phyloP scores from a whole-genome alignment of 2,888 invertebrate species.

The Lasioglossum pauxillum region DNA sequence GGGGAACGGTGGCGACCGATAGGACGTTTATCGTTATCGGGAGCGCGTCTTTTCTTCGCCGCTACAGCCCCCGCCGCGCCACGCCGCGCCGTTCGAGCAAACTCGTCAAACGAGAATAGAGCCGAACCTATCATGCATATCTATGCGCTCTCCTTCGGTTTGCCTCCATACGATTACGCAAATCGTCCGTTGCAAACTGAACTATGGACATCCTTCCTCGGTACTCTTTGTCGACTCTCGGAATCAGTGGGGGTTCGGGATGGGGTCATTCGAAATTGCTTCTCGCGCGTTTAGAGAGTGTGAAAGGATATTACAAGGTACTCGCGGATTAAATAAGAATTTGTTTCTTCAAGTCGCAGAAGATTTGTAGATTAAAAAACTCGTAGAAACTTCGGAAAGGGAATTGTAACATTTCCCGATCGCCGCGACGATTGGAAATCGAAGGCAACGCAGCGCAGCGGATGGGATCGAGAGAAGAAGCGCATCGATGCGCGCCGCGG shows the following conservation, averaged over 20 bases:
- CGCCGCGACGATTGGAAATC: conserved; percentile 48
- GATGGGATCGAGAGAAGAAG: conserved; percentile 20
- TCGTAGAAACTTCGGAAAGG: background rate
- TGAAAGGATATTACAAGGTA: too few relatives aligned
- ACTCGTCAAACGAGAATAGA: conserved; percentile 77
- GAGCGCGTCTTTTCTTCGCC: conserved; percentile 70
- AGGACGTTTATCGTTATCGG: conserved; percentile 80
- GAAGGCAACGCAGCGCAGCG: conserved; percentile 18
- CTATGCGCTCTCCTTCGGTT: conserved; percentile 40
- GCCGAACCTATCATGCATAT: conserved; percentile 51
- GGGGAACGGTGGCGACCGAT: conserved; percentile 67
- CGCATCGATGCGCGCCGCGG: conserved; percentile 54
- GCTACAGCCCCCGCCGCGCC: conserved; percentile 19
- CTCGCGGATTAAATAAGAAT: too few relatives aligned
- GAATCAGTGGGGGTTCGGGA: background rate
- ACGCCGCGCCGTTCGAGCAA: conserved; percentile 34
- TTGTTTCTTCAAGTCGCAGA: too few relatives aligned
- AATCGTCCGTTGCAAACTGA: conserved; percentile 1
- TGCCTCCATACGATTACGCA: conserved; percentile 47
- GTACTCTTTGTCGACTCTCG: background rate
- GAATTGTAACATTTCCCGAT: background rate
- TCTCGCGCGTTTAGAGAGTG: background rate
- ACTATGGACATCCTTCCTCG: background rate
- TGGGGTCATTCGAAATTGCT: background rate
- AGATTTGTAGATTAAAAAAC: background rate